Evolutionary conservation across 2,113 vertebrate species (phyloP).

Genomic region (Micromys minutus): DNA sequence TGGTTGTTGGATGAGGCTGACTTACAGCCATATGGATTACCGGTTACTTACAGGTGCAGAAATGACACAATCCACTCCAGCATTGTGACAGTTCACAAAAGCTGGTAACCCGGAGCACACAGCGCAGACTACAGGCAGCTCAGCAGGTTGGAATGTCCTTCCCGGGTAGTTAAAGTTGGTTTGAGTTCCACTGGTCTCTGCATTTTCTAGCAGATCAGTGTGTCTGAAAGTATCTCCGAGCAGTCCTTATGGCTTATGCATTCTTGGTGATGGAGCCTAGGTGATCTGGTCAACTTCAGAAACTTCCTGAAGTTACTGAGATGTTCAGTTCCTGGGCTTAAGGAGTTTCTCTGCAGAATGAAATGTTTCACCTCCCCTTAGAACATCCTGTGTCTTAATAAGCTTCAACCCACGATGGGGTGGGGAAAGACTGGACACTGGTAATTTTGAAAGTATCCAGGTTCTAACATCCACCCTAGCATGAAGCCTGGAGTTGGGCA

Average conservation of each 20-base stretch:
- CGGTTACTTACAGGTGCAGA: background rate
- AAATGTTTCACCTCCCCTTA: background rate
- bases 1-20: background rate
- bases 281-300: background rate
- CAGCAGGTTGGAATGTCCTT: background rate
- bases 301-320: background rate
- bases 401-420: background rate
- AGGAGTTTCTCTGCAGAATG: background rate
- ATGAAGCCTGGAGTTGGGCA: background rate
- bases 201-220: background rate
- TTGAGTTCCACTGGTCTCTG: background rate
- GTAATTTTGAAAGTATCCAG: background rate
- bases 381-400: background rate
- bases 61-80: background rate
- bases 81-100: background rate
- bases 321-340: background rate
- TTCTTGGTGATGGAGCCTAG: background rate
- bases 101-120: background rate
- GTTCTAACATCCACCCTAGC: background rate
- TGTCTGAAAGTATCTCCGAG: background rate
- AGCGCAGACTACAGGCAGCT: background rate
- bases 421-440: background rate
- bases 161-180: background rate
- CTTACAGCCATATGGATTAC: background rate
- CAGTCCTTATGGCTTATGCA: background rate